Percentiles rank a stretch among this genome's conserved stretches.
Evolutionary conservation across 1,140 invertebrate genomes (phyloP).

Genomic region (Maniola jurtina): DNA sequence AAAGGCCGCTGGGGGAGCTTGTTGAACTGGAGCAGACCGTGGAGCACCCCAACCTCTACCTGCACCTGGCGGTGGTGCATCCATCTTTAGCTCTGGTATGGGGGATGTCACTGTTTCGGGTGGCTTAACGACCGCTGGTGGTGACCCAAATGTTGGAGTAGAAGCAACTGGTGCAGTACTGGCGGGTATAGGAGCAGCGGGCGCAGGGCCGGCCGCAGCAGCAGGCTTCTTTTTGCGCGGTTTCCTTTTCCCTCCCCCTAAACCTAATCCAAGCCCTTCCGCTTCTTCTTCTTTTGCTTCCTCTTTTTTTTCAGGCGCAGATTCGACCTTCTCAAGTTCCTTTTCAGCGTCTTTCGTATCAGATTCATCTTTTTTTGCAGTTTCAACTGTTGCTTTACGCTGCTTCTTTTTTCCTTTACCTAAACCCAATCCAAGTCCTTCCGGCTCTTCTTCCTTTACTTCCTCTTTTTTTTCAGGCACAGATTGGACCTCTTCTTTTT

Average conservation of each 20-base stretch:
- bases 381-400: too few species aligned
- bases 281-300: constrained; percentile 35
- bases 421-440: constrained; percentile 36
- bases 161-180: not conserved
- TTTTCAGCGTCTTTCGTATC: not conserved
- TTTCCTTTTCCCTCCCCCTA: constrained; percentile 29
- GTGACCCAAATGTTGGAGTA: not conserved
- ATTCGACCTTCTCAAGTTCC: not conserved
- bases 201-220: not conserved
- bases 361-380: too few species aligned
- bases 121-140: not conserved
- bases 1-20: not conserved
- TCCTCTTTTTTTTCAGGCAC: constrained; percentile 12
- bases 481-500: constrained; percentile 2
- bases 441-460: constrained; percentile 34
- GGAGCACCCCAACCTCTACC: constrained; percentile 10
- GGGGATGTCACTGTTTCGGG: not conserved
- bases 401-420: constrained; percentile 25
- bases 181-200: not conserved
- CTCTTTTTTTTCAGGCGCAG: constrained; percentile 2
- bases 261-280: constrained; percentile 36
- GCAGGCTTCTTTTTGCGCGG: constrained; percentile 46
- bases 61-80: not conserved
- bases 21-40: not conserved
- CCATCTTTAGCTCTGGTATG: not conserved